phyloP scores from a whole-genome alignment of 2,113 vertebrate genomes.

The Prochilodus magdalenae region DNA sequence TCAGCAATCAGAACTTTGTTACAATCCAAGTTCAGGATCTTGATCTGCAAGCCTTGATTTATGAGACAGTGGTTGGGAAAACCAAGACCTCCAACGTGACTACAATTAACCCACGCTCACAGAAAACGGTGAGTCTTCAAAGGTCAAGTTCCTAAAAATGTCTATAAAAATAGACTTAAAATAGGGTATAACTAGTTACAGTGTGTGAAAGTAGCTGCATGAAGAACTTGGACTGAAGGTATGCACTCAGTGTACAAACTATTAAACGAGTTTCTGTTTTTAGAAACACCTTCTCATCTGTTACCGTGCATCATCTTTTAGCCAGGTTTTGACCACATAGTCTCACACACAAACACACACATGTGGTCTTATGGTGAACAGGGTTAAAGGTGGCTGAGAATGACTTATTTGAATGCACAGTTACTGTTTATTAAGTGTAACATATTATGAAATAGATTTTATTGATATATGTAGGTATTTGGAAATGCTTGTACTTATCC shows the following conservation, averaged over 20 bases:
- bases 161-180: background rate
- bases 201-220: background rate
- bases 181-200: background rate
- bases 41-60: conserved; percentile 77
- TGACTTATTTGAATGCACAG: too few species aligned
- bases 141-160: background rate
- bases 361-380: background rate
- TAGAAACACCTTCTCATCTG: too few species aligned
- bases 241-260: background rate
- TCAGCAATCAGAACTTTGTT: conserved; percentile 86
- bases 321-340: background rate
- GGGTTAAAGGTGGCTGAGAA: too few species aligned
- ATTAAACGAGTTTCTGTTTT: background rate
- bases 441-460: too few species aligned
- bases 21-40: conserved; percentile 73
- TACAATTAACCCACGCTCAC: conserved; percentile 67
- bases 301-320: background rate
- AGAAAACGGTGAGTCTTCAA: conserved; percentile 73
- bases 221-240: background rate
- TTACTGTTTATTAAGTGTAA: too few species aligned
- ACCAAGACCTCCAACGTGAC: conserved; percentile 70
- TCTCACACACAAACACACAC: background rate
- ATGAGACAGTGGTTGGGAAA: conserved; percentile 73
- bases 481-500: too few species aligned
- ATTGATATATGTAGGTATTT: too few species aligned